phyloP scores from a whole-genome alignment of 2,797 vertebrate species.

The Phyllotis vaccarum region DNA sequence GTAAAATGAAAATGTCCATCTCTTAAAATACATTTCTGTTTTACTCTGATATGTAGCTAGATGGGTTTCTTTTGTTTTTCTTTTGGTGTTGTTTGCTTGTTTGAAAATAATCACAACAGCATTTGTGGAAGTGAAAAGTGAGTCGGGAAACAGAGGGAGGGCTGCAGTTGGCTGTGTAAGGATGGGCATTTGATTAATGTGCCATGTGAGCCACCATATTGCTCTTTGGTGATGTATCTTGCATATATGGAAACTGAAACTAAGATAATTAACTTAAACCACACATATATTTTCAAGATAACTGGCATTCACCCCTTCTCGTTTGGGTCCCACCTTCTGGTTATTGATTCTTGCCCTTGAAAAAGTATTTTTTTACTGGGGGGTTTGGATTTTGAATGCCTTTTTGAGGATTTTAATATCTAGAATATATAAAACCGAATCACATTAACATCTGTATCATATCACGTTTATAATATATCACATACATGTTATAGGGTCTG shows the following conservation, averaged over 20 bases:
- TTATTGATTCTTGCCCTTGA: neutral
- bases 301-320: neutral
- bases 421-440: neutral
- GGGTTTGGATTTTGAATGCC: neutral
- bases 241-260: neutral
- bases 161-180: accelerated
- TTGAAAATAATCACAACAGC: neutral
- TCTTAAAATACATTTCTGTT: neutral
- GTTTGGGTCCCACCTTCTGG: neutral
- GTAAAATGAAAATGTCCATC: neutral
- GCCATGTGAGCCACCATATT: neutral
- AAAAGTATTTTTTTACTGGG: neutral
- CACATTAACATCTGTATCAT: neutral
- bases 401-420: neutral
- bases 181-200: neutral
- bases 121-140: neutral
- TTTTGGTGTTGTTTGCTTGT: neutral
- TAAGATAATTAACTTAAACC: neutral
- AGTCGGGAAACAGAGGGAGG: neutral
- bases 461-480: too few relatives aligned
- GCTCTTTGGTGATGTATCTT: neutral
- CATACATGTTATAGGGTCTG: neutral
- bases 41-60: neutral
- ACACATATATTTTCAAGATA: neutral
- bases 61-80: neutral